These are phyloP conservation scores for Parnassius smintheus DNA, from an alignment of 2,888 invertebrate species.

Conservation along the genomic window DNA sequence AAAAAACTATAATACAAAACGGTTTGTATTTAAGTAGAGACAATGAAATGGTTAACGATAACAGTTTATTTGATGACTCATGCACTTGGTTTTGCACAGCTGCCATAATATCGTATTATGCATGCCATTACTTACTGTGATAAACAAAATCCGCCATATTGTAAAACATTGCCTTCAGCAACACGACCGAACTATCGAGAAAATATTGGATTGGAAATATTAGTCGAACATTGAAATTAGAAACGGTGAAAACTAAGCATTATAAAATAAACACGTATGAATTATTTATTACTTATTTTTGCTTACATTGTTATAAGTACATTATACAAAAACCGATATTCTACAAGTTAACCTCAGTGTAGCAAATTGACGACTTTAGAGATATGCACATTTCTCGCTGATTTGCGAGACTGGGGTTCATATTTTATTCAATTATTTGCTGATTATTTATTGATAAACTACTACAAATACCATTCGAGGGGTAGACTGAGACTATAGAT, in stretches of 20 bases:
- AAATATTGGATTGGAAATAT: slow-evolving; percentile 21
- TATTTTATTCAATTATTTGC: too few species aligned
- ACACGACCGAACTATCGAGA: slow-evolving; percentile 6
- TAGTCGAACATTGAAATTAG: slow-evolving; percentile 10
- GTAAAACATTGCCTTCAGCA: slow-evolving; percentile 9
- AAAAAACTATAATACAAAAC: too few species aligned
- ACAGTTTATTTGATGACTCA: slow-evolving; percentile 15
- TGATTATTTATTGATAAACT: too few species aligned
- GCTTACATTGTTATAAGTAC: too few species aligned
- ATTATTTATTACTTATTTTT: not conserved
- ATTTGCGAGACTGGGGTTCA: too few species aligned
- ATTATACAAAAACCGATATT: too few species aligned
- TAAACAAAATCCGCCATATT: slow-evolving; percentile 20
- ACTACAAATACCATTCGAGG: too few species aligned
- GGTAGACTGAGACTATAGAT: too few species aligned
- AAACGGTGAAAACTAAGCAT: not conserved
- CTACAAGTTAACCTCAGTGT: too few species aligned
- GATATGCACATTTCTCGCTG: too few species aligned
- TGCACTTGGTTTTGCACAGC: slow-evolving; percentile 10
- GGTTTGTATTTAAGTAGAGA: not conserved
- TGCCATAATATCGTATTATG: slow-evolving; percentile 1
- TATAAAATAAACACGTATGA: not conserved
- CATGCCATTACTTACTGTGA: not conserved
- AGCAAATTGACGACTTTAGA: too few species aligned
- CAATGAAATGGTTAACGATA: slow-evolving; percentile 10